Evolutionary conservation across 2,888 invertebrate genomes (phyloP).

Genomic region (Trissoscelio sp.): DNA sequence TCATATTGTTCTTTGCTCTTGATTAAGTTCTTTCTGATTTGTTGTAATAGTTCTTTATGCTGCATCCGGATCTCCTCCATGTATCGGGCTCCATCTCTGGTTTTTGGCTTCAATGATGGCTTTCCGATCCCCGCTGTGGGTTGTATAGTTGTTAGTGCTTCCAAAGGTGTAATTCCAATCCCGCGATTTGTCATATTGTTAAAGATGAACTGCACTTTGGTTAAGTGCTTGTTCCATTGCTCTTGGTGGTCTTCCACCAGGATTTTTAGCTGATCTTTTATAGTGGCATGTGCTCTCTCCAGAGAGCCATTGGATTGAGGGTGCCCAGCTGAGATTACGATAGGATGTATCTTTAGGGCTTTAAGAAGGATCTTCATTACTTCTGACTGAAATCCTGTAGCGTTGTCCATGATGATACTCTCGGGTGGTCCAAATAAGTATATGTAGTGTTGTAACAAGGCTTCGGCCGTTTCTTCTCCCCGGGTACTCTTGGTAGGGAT

Average conservation of each 20-base stretch:
- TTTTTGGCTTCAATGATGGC: slow-evolving; percentile 3
- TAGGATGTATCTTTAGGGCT: neutral
- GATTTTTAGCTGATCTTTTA: slow-evolving; percentile 2
- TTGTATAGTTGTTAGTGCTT: neutral
- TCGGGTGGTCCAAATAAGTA: slow-evolving; percentile 5
- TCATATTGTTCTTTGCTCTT: slow-evolving; percentile 10
- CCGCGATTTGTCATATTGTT: neutral
- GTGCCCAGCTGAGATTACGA: slow-evolving; percentile 11
- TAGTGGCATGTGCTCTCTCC: slow-evolving; percentile 16
- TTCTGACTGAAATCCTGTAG: slow-evolving; percentile 6
- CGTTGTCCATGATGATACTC: slow-evolving; percentile 11
- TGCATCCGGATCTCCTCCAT: neutral
- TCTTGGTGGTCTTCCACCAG: slow-evolving; percentile 2
- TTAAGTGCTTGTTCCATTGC: slow-evolving; percentile 8
- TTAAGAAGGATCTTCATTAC: slow-evolving; percentile 2
- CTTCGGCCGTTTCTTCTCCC: slow-evolving; percentile 1
- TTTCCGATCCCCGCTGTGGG: neutral
- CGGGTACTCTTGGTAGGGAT: neutral
- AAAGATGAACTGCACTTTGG: slow-evolving; percentile 11
- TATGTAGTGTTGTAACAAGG: slow-evolving; percentile 4
- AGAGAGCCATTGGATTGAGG: slow-evolving; percentile 4
- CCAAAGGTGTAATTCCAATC: neutral
- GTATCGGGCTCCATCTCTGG: neutral
- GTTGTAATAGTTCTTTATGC: slow-evolving; percentile 1
- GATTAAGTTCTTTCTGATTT: slow-evolving; percentile 8